A percentile compares a stretch with the other conserved stretches of the same genome.
phyloP scores from a whole-genome alignment of 1,140 invertebrate genomes.

The Plectrocnemia conspersa region DNA sequence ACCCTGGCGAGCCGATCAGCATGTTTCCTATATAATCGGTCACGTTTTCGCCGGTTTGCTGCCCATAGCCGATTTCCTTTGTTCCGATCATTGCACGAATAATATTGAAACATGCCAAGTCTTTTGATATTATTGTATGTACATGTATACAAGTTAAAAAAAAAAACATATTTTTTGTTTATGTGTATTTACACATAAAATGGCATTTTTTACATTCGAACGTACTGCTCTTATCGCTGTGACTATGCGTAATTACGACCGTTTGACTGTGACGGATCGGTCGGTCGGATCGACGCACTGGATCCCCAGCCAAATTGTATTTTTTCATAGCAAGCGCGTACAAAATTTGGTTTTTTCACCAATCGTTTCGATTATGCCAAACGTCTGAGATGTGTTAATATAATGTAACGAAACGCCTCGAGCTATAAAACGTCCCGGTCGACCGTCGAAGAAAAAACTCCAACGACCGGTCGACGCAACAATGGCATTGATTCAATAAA shows the following conservation, averaged over 20 bases:
- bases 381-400: too few species aligned
- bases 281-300: not conserved
- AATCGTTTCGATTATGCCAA: not conserved
- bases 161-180: not conserved
- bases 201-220: not conserved
- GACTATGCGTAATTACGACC: not conserved
- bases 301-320: constrained; percentile 2
- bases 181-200: too few species aligned
- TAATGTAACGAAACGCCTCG: too few species aligned
- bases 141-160: not conserved
- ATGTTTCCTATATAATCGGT: constrained; percentile 23
- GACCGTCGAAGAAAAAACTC: too few species aligned
- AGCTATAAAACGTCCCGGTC: too few species aligned
- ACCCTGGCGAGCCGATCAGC: constrained; percentile 10
- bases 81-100: constrained; percentile 24
- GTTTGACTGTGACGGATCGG: not conserved
- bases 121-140: not conserved
- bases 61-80: constrained; percentile 23
- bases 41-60: constrained; percentile 25
- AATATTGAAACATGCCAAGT: constrained; percentile 18
- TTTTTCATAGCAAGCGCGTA: too few species aligned
- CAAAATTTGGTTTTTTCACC: too few species aligned
- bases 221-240: not conserved
- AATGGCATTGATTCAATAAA: too few species aligned
- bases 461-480: too few species aligned